Percentiles rank a stretch among this genome's conserved stretches.
phyloP scores from a whole-genome alignment of 2,797 vertebrate genomes.

The Scyliorhinus canicula region DNA sequence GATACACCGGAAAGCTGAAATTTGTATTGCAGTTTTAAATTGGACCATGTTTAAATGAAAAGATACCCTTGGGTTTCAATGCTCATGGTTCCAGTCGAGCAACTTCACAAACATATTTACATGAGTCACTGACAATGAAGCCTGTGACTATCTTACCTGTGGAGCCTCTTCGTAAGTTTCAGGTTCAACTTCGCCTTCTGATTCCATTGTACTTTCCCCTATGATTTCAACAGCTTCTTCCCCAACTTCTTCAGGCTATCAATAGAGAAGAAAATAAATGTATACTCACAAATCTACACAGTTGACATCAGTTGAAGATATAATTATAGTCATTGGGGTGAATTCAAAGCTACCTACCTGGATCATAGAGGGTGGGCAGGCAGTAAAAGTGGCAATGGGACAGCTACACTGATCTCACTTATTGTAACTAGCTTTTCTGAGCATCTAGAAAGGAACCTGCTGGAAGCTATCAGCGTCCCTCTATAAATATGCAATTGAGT shows the following conservation, averaged over 20 bases:
- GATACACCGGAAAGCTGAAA: neutral
- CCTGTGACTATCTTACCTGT: conserved; percentile 67
- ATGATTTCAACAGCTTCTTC: conserved; percentile 87
- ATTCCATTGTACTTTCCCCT: conserved; percentile 80
- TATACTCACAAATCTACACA: neutral
- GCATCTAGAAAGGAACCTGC: neutral
- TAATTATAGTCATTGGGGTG: neutral
- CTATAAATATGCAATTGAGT: neutral
- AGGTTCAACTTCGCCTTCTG: conserved; percentile 65
- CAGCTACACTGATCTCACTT: neutral
- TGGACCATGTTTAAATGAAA: neutral
- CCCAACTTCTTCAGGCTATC: conserved; percentile 86
- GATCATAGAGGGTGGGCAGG: neutral
- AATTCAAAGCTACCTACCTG: neutral
- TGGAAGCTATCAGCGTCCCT: neutral
- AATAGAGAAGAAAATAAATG: conserved; percentile 26
- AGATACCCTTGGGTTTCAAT: neutral
- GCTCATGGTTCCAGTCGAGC: neutral
- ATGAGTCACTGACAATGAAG: neutral
- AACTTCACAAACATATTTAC: neutral
- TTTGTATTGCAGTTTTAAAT: neutral
- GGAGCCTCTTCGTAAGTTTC: conserved; percentile 81
- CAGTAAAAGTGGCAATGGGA: neutral
- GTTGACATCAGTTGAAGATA: neutral
- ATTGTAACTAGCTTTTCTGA: neutral